Percentiles rank a stretch among this genome's conserved stretches.
These are phyloP conservation scores for Oreochromis mossambicus DNA, from an alignment of 2,797 vertebrate genomes.

Conservation along the genomic window DNA sequence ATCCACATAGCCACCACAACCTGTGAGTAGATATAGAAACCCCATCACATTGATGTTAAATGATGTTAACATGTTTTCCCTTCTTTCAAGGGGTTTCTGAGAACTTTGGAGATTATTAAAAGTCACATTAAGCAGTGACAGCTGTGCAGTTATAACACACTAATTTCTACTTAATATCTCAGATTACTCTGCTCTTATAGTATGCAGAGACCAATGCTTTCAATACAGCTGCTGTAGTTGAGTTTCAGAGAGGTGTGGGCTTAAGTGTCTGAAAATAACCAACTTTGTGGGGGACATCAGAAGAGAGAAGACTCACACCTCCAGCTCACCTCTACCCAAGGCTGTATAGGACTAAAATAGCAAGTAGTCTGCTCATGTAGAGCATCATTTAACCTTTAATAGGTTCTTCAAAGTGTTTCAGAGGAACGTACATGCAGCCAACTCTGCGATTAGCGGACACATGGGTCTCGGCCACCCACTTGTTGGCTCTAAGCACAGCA, in stretches of 20 bases:
- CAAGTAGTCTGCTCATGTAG: not conserved
- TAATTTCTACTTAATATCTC: not conserved
- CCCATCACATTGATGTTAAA: not conserved
- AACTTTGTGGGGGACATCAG: not conserved
- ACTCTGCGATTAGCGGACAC: not conserved
- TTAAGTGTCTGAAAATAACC: not conserved
- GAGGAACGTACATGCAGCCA: not conserved
- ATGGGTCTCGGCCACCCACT: not conserved
- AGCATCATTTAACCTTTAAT: not conserved
- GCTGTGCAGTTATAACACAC: not conserved
- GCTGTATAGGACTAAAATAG: not conserved
- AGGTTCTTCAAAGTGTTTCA: not conserved
- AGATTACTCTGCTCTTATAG: not conserved
- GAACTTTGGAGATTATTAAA: not conserved
- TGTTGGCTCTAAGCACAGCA: not conserved
- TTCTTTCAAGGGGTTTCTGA: not conserved
- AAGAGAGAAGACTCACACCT: not conserved
- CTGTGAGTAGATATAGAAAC: not conserved
- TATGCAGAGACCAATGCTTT: not conserved
- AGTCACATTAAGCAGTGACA: not conserved
- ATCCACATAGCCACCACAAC: not conserved
- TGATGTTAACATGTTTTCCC: not conserved
- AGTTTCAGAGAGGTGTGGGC: not conserved
- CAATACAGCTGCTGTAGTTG: not conserved
- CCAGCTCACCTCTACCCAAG: not conserved